These are phyloP conservation scores for Desmophyllum pertusum DNA, from an alignment of 92 coral and sea anemone genomes.

Conservation along the genomic window DNA sequence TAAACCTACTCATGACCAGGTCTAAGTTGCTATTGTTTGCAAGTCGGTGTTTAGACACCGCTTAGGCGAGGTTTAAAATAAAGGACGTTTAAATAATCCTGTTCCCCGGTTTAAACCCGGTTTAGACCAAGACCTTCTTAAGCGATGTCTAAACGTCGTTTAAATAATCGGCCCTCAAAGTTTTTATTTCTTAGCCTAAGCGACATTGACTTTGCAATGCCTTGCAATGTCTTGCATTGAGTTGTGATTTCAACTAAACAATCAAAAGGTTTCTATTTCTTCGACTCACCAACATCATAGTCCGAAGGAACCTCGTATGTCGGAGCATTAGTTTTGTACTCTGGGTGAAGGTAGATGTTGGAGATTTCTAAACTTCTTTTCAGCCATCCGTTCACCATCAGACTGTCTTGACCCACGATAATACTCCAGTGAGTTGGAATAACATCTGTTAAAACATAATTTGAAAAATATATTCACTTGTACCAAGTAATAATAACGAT, in stretches of 20 bases:
- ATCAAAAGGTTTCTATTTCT: not conserved
- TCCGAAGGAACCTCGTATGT: slow-evolving; percentile 64
- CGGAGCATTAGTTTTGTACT: slow-evolving; percentile 63
- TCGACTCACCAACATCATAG: slow-evolving; percentile 67
- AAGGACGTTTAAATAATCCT: no score
- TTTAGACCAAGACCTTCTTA: no score
- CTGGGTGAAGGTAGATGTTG: slow-evolving; percentile 54
- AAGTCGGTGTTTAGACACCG: no score
- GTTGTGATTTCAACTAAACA: no score
- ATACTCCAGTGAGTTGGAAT: slow-evolving; percentile 61
- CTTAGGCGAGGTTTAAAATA: no score
- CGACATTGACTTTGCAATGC: not conserved
- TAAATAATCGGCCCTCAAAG: no score
- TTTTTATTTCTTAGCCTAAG: no score
- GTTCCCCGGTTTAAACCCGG: no score
- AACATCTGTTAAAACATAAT: slow-evolving; percentile 25
- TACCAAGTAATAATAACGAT: not conserved
- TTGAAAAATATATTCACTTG: not conserved
- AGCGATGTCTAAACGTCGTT: no score
- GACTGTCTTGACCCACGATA: slow-evolving; percentile 41
- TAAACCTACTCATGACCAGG: no score
- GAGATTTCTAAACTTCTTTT: slow-evolving; percentile 37
- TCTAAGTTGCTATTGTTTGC: no score
- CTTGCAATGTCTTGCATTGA: not conserved
- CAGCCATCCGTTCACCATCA: slow-evolving; percentile 25